Evolutionary conservation across 2,888 invertebrate genomes (phyloP).

Genomic region (Lepeophtheirus nordmannii): DNA sequence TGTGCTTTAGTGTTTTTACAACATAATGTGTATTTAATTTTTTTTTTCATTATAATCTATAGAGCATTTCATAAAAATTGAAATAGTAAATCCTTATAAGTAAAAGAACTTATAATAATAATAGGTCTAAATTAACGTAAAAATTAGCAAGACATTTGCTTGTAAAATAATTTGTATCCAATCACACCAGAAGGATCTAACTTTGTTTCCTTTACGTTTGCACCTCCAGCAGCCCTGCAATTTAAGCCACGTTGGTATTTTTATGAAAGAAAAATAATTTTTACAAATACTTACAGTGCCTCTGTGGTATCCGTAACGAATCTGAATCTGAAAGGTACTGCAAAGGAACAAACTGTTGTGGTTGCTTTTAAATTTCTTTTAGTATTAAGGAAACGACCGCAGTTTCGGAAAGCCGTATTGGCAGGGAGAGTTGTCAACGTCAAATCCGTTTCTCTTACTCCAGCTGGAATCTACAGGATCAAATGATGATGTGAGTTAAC

Average conservation of each 20-base stretch:
- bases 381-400: constrained; percentile 1
- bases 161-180: constrained; percentile 6
- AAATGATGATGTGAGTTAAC: not conserved
- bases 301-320: not conserved
- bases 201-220: constrained; percentile 3
- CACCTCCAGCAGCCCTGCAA: not conserved
- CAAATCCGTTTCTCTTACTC: not conserved
- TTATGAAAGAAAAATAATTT: not conserved
- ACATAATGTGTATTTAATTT: no score
- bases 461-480: not conserved
- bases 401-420: constrained; percentile 4
- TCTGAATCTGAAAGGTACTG: not conserved
- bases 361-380: not conserved
- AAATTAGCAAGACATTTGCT: not conserved
- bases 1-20: no score
- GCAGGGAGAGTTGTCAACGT: not conserved
- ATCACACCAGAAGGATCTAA: constrained; percentile 1
- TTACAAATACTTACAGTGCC: not conserved
- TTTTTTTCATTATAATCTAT: no score
- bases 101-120: no score
- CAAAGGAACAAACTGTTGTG: not conserved
- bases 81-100: no score
- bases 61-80: no score
- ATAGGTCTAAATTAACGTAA: not conserved
- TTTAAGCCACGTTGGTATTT: no score